Evolutionary conservation across 2,888 invertebrate species (phyloP), one percentile per base, ranked within the genome.

Genomic region (Cerastoderma edule): DNA sequence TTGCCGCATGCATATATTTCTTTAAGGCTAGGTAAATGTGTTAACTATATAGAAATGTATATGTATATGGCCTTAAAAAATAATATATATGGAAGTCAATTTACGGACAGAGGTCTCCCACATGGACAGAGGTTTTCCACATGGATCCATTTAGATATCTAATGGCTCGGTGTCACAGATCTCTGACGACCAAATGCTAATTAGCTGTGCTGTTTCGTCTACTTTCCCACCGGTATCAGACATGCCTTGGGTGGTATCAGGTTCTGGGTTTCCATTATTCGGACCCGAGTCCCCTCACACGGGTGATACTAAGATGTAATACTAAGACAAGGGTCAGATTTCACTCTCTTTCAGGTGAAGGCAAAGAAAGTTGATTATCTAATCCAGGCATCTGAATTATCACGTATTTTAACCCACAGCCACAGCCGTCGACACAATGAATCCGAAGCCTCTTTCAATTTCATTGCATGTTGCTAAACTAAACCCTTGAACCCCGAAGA

Each of bases 171-270:
- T 60, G 16, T 60, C 39, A 10, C 35, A 39, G 22, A 24, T 60
- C 60, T 60, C n/a, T 27, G 35, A 39, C 33, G 60, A 39, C 60
- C 60, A 33, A 60, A 60, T 60, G 60, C 60, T 60, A 60, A 60
- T 60, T 60, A 39, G 60, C 60, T 39, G n/a, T 33, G 19, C 24
- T 22, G 4, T 22, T 19, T 39, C 32, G 33, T 24, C 22, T 60
- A 39, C 27, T 24, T 60, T 60, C 60, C 60, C 60, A 60, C 60
- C 33, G 27, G 39, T 60, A 60, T 60, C 60, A 60, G 22, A 5
- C 35, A 60, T 60, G 60, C 32, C 33, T 32, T n/a, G 32, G 57
- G 16, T 32, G n/a, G 32, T n/a, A 57, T 30, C 57, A 6, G 6
- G 33, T 3, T 57, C 57, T 57, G 32, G 50, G 50, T 50, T 50